These are phyloP conservation scores for Emydoidea blandingii DNA, from an alignment of 2,797 vertebrate genomes.

Conservation along the genomic window DNA sequence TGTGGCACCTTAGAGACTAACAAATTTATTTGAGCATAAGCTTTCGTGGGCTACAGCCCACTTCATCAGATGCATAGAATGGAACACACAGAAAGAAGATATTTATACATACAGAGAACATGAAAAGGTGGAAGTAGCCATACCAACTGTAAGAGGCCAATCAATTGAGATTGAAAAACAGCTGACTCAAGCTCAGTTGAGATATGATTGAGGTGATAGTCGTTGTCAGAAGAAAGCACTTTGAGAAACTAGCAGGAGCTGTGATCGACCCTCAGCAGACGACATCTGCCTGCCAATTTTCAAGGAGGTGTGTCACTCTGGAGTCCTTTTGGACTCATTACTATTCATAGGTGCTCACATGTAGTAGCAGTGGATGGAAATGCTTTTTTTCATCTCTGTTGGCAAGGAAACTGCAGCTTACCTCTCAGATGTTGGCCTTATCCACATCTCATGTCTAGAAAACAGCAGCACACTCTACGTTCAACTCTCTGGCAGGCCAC, in stretches of 20 bases:
- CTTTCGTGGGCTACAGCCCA: no score
- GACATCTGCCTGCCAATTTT: background rate
- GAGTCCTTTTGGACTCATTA: background rate
- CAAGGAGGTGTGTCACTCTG: background rate
- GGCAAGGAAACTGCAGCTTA: background rate
- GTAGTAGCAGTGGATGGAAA: background rate
- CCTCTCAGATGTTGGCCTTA: background rate
- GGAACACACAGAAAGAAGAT: no score
- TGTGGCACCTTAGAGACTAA: no score
- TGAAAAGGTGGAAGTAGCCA: no score
- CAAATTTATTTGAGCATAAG: no score
- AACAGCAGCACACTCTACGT: background rate
- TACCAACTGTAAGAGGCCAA: no score
- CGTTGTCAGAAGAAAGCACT: background rate
- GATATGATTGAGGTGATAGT: background rate
- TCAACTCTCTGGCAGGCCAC: no score
- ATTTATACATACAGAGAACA: no score
- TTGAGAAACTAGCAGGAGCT: background rate
- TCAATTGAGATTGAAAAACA: background rate
- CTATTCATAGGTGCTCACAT: background rate
- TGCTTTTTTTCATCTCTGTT: background rate
- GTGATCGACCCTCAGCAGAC: background rate
- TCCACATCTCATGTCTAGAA: background rate
- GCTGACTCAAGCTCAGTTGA: background rate
- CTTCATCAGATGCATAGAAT: no score